Percentiles rank a stretch among this genome's conserved stretches.
Evolutionary conservation across 2,888 invertebrate species (phyloP).

Genomic region (Leptarthrus brevirostris): DNA sequence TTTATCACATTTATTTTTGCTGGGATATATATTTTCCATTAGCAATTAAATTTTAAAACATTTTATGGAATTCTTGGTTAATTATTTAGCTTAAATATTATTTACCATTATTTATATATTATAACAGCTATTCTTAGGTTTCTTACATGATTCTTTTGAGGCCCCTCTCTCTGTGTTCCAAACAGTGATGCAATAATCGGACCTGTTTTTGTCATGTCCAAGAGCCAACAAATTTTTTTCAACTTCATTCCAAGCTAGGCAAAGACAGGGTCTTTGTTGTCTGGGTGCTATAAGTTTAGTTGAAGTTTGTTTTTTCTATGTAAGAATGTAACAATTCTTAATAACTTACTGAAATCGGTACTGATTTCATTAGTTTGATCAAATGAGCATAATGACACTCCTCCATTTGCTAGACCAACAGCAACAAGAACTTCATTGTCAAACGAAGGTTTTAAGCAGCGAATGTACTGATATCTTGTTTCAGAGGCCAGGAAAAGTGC

Average conservation of each 20-base stretch:
- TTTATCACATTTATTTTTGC: no score
- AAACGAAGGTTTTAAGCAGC: slow-evolving; percentile 89
- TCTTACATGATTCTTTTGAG: slow-evolving; percentile 61
- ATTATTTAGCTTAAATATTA: no score
- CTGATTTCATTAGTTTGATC: slow-evolving; percentile 72
- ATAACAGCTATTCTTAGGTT: no score
- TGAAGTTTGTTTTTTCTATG: no score
- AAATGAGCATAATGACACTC: slow-evolving; percentile 83
- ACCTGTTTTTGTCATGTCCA: slow-evolving; percentile 89
- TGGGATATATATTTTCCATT: no score
- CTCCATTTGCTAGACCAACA: slow-evolving; percentile 90
- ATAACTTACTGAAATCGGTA: slow-evolving; percentile 64
- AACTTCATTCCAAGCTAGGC: slow-evolving; percentile 86
- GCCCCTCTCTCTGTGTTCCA: slow-evolving; percentile 78
- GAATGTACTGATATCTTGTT: slow-evolving; percentile 77
- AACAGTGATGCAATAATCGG: slow-evolving; percentile 87
- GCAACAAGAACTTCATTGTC: slow-evolving; percentile 84
- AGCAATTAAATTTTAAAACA: no score
- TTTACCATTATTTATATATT: no score
- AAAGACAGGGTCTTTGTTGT: slow-evolving; percentile 86
- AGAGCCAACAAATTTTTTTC: slow-evolving; percentile 86
- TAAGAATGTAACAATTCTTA: neutral
- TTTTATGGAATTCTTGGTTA: no score
- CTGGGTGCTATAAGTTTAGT: slow-evolving; percentile 75
- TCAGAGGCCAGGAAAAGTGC: slow-evolving; percentile 62